These are phyloP conservation scores for Synanthedon formicaeformis DNA, from an alignment of 2,888 invertebrate species.

Conservation along the genomic window DNA sequence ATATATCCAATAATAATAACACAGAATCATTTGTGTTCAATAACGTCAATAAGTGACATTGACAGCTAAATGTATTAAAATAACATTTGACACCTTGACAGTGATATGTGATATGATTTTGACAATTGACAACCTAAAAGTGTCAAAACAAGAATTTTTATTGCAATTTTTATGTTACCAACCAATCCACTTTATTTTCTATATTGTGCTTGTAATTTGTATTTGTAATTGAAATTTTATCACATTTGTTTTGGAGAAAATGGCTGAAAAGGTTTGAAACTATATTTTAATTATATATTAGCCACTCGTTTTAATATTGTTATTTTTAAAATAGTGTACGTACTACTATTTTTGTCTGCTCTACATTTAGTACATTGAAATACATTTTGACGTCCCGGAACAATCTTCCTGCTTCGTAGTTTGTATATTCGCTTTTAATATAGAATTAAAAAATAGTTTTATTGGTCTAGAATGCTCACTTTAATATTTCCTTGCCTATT, in stretches of 20 bases:
- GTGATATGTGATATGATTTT: not conserved
- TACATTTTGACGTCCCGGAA: slow-evolving; percentile 63
- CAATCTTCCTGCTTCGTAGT: slow-evolving; percentile 57
- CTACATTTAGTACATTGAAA: slow-evolving; percentile 62
- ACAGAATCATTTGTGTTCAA: too few species aligned
- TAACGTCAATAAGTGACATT: too few species aligned
- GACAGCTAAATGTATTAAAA: too few species aligned
- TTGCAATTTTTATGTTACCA: slow-evolving; percentile 39
- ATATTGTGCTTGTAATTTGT: not conserved
- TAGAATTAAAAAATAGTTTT: not conserved
- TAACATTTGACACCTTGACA: too few species aligned
- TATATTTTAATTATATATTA: not conserved
- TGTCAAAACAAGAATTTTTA: slow-evolving; percentile 53
- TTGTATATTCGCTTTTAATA: slow-evolving; percentile 6
- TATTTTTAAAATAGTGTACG: slow-evolving; percentile 18
- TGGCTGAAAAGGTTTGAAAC: not conserved
- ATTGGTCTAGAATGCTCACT: not conserved
- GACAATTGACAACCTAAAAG: slow-evolving; percentile 15
- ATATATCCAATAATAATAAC: too few species aligned
- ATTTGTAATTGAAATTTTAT: slow-evolving; percentile 1
- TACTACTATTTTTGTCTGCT: slow-evolving; percentile 66
- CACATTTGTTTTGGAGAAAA: not conserved
- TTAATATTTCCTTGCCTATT: slow-evolving; percentile 2
- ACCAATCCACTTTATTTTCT: slow-evolving; percentile 22
- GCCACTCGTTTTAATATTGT: not conserved